Evolutionary conservation across 2,888 invertebrate species (phyloP).

Genomic region (Herminia tarsipennalis): DNA sequence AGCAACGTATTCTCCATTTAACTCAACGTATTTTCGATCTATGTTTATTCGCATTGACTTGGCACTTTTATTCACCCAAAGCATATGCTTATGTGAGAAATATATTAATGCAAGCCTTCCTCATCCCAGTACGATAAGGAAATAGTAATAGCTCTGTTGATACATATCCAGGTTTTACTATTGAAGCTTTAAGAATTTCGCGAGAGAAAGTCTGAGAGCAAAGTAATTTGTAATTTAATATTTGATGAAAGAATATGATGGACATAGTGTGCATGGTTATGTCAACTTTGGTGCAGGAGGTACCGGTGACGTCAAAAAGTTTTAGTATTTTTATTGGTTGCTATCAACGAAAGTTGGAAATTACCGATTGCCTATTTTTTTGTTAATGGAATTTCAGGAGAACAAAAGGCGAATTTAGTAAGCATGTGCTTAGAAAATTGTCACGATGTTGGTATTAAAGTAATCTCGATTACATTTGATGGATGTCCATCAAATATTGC

Average conservation of each 20-base stretch:
- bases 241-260: constrained; percentile 7
- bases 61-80: constrained; percentile 21
- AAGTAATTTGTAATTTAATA: constrained; percentile 1
- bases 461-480: constrained; percentile 2
- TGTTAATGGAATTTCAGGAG: not conserved
- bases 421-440: constrained; percentile 2
- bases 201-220: not conserved
- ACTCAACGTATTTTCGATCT: no score
- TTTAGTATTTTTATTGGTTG: constrained; percentile 2
- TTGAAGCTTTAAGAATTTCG: constrained; percentile 1
- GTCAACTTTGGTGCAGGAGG: not conserved
- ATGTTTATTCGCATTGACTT: constrained; percentile 9
- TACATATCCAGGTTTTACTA: constrained; percentile 9
- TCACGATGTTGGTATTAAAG: not conserved
- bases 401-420: not conserved
- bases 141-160: constrained; percentile 22
- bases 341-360: constrained; percentile 6
- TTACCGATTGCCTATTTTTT: constrained; percentile 8
- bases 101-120: constrained; percentile 23
- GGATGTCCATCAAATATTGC: constrained; percentile 3
- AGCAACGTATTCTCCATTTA: constrained; percentile 2
- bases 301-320: not conserved
- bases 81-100: constrained; percentile 30
- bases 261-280: not conserved
- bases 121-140: constrained; percentile 19